Evolutionary conservation across 1,140 invertebrate species (phyloP).

Genomic region (Chlorops oryzae): DNA sequence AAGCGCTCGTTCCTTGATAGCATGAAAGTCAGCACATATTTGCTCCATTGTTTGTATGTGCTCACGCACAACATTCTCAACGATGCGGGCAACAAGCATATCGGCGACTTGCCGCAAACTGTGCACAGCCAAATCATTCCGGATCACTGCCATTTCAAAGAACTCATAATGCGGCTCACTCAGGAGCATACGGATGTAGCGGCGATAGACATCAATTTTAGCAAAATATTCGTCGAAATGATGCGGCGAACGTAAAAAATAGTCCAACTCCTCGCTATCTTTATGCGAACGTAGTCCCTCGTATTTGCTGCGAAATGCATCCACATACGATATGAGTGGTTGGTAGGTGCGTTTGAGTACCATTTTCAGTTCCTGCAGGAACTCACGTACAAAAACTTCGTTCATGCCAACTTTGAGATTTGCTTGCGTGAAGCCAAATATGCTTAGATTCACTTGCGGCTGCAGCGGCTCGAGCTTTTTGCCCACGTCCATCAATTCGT

Average conservation of each 20-base stretch:
- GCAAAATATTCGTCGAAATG: conserved; percentile 54
- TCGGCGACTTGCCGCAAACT: conserved; percentile 49
- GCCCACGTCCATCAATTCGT: conserved; percentile 46
- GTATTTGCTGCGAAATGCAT: conserved; percentile 38
- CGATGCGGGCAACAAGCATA: conserved; percentile 49
- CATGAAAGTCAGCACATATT: conserved; percentile 60
- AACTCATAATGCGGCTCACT: conserved; percentile 58
- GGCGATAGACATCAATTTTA: conserved; percentile 57
- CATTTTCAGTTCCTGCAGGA: conserved; percentile 29
- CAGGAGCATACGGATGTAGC: conserved; percentile 54
- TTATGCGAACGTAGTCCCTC: conserved; percentile 38
- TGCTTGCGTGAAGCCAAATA: conserved; percentile 21
- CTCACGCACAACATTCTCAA: conserved; percentile 48
- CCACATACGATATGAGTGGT: conserved; percentile 44
- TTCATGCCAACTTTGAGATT: conserved; percentile 40
- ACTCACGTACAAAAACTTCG: conserved; percentile 30
- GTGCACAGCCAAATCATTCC: conserved; percentile 49
- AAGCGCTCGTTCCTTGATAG: conserved; percentile 54
- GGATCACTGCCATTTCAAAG: conserved; percentile 53
- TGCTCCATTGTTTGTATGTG: conserved; percentile 55
- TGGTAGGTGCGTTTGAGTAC: conserved; percentile 40
- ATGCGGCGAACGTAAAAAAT: conserved; percentile 46
- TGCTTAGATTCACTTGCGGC: conserved; percentile 40
- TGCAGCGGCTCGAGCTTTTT: conserved; percentile 49
- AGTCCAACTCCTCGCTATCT: conserved; percentile 28